A percentile compares a stretch with the other conserved stretches of the same genome.
Conservation (phyloP, 2,113 vertebrate species). For the Odontesthes bonariensis region DNA sequence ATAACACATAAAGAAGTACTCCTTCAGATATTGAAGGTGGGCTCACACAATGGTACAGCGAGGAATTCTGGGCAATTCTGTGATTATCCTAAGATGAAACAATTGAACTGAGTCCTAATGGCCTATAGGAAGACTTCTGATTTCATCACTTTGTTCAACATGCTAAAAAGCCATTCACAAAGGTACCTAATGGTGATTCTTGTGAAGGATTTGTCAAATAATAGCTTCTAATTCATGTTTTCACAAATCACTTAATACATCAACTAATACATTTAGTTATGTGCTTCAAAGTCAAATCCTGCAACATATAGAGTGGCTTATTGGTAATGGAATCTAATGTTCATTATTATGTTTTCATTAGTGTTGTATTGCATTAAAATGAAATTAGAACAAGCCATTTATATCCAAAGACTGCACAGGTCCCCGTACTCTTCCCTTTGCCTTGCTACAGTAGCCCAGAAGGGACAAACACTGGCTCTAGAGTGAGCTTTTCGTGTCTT, state of each 20-base stretch:
- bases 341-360: too few species aligned
- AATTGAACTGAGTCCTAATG: neutral
- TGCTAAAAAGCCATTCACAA: neutral
- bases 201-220: neutral
- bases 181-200: neutral
- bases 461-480: too few species aligned
- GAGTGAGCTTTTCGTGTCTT: too few species aligned
- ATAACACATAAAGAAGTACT: constrained; percentile 5
- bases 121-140: neutral
- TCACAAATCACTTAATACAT: too few species aligned
- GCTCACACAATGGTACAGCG: neutral
- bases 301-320: neutral
- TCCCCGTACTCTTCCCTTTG: too few species aligned
- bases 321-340: too few species aligned
- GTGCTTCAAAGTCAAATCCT: neutral
- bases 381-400: too few species aligned
- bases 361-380: too few species aligned
- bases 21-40: neutral
- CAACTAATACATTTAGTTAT: too few species aligned
- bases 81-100: neutral
- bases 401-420: too few species aligned
- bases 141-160: neutral
- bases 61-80: neutral
- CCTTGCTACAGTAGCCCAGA: too few species aligned
- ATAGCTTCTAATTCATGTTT: neutral